Base-by-base conservation (phyloP, 2,888 invertebrate species). In the Alviniconcha strummeri region DNA sequence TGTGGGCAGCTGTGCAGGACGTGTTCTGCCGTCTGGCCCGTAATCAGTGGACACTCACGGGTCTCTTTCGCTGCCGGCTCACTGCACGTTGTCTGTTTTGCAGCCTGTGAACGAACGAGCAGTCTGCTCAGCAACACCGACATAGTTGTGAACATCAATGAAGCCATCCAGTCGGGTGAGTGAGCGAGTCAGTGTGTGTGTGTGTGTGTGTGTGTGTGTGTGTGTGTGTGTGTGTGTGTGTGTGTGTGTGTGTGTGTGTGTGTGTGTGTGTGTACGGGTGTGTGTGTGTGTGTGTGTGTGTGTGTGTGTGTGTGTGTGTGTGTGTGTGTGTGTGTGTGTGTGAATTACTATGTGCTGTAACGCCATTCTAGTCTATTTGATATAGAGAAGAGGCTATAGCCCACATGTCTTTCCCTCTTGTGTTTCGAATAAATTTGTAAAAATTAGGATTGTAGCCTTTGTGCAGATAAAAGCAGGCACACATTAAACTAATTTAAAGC, bases 31-130 rank as follows among this genome's bases (percentile, higher is more conserved):
- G 36, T 36, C 36, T 36, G 36, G 36, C 36, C 36, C 9, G 15
- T 13, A 15, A 64, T 64, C 11, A 64, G 11, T 13, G 15, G 4
- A 64, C 15, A 15, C 15, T 4, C 8, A n/a, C n/a, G 71, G n/a
- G 5, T 17, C 8, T 71, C 36, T 9, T 36, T 72, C 15, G 36
- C 36, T 36, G 36, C 36, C 36, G 36, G 36, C 3, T 36, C 36
- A 36, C 36, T 36, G 36, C 36, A 36, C 36, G 36, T 36, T 36
- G 36, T 19, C 9, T 52, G 13, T 55, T 55, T 75, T 75, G 19
- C 75, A 75, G 75, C 75, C 9, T 75, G 75, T 55, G 13, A 75
- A 75, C 75, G 75, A 17, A 75, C 75, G 54, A 17, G 15, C 17
- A 0, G 13, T 5, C 17, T 17, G 13, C 55, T 75, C 17, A 75